These are phyloP conservation scores for Echiichthys vipera DNA, from an alignment of 2,797 vertebrate genomes.

Conservation along the genomic window DNA sequence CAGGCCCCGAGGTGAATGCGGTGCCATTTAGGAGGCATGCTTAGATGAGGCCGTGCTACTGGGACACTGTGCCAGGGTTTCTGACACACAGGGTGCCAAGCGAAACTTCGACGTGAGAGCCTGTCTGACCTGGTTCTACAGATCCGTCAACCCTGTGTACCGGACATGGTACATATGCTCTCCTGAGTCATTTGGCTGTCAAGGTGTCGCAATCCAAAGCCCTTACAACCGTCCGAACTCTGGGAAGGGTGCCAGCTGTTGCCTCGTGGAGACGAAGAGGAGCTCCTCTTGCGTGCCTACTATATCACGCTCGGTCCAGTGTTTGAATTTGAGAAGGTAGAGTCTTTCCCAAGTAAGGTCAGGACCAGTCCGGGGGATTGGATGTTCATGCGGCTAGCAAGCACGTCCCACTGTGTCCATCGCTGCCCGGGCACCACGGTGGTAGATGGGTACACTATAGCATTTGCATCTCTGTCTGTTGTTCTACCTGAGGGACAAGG, in stretches of 20 bases:
- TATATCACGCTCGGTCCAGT: conserved; percentile 16
- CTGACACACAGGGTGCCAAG: too few relatives aligned
- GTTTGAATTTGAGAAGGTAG: conserved; percentile 9
- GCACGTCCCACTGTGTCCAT: background rate
- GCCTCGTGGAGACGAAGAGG: conserved; percentile 39
- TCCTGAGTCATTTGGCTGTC: too few relatives aligned
- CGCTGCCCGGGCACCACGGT: conserved; percentile 3
- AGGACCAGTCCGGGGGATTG: conserved; percentile 30
- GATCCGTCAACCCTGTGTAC: too few relatives aligned
- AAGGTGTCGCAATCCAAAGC: conserved; percentile 3
- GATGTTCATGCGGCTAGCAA: conserved; percentile 3
- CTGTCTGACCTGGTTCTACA: too few relatives aligned
- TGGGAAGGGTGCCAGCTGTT: background rate
- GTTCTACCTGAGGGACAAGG: too few relatives aligned
- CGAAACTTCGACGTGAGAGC: too few relatives aligned
- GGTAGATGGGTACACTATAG: conserved; percentile 18
- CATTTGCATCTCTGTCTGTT: too few relatives aligned
- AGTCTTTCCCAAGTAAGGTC: background rate
- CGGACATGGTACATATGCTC: too few relatives aligned
- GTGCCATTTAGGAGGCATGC: too few relatives aligned
- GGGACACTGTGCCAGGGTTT: too few relatives aligned
- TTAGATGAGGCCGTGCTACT: too few relatives aligned
- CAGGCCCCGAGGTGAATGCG: too few relatives aligned
- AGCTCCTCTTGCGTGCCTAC: conserved; percentile 27
- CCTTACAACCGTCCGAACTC: background rate